These are phyloP conservation scores for Holcopasites calliopsidis DNA, from an alignment of 1,140 invertebrate species.

Conservation along the genomic window DNA sequence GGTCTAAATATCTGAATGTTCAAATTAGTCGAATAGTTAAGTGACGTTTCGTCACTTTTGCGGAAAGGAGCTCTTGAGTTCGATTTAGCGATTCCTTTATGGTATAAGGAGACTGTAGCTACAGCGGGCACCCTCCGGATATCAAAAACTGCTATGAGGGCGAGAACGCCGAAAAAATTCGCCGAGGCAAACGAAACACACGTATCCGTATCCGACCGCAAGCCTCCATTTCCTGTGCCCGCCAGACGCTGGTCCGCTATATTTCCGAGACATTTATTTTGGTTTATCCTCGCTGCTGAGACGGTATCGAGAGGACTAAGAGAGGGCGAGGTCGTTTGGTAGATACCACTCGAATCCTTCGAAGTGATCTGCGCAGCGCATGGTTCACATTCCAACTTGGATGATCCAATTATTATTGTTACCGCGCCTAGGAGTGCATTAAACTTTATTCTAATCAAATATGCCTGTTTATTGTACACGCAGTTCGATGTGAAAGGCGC, in stretches of 20 bases:
- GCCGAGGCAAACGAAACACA: constrained; percentile 76
- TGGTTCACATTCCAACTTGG: no score
- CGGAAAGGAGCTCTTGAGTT: not conserved
- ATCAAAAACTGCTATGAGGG: constrained; percentile 73
- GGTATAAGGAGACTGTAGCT: not conserved
- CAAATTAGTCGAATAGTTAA: not conserved
- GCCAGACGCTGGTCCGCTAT: constrained; percentile 75
- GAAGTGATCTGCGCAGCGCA: no score
- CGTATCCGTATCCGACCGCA: constrained; percentile 80
- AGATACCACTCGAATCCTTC: constrained; percentile 54
- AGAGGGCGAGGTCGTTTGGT: constrained; percentile 12
- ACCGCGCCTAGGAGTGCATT: no score
- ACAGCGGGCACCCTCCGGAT: constrained; percentile 74
- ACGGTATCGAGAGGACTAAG: constrained; percentile 35
- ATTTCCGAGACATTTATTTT: constrained; percentile 82
- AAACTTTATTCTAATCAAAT: no score
- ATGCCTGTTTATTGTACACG: no score
- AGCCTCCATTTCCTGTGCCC: constrained; percentile 81
- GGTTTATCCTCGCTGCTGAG: constrained; percentile 76
- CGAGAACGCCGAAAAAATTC: constrained; percentile 69
- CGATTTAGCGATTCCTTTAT: constrained; percentile 23
- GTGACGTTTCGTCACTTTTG: not conserved
- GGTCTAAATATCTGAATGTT: no score
- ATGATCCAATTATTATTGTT: no score
- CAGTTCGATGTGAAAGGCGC: no score